These are phyloP conservation scores for Latrodectus elegans DNA, from an alignment of 2,888 invertebrate genomes.

Conservation along the genomic window DNA sequence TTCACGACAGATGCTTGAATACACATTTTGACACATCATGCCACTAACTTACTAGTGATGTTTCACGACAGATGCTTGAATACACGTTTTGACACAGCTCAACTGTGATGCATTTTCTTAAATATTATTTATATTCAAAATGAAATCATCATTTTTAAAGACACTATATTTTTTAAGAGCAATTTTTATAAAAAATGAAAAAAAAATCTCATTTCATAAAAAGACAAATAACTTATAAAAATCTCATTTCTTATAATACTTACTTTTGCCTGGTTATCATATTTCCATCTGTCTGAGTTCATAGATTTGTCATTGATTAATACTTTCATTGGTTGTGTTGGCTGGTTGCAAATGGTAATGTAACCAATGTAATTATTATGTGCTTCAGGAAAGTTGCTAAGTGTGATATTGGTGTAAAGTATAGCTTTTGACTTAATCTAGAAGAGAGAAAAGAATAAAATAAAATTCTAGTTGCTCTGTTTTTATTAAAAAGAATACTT, in stretches of 20 bases:
- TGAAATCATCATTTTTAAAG: too few relatives aligned
- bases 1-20: too few relatives aligned
- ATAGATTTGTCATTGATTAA: conserved; percentile 33
- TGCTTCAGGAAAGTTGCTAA: conserved; percentile 47
- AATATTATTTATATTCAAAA: too few relatives aligned
- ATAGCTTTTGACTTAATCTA: conserved; percentile 14
- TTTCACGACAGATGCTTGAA: too few relatives aligned
- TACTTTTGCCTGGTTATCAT: conserved; percentile 38
- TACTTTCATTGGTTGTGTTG: conserved; percentile 21
- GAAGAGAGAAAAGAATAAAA: background rate
- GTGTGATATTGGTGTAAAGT: conserved; percentile 45
- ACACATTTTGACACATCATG: too few relatives aligned
- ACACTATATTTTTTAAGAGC: too few relatives aligned
- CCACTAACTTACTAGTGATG: too few relatives aligned
- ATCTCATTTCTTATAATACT: background rate
- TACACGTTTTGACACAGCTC: too few relatives aligned
- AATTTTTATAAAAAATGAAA: background rate
- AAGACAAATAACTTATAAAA: background rate
- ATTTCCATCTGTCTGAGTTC: conserved; percentile 14
- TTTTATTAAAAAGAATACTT: too few relatives aligned
- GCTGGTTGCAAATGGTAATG: conserved; percentile 40
- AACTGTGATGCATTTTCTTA: too few relatives aligned
- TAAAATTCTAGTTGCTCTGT: too few relatives aligned
- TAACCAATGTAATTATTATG: conserved; percentile 43
- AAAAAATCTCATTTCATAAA: background rate